A percentile compares a stretch with the other conserved stretches of the same genome.
Evolutionary conservation across 2,797 vertebrate species (phyloP).

Genomic region (Sebastes oblongus): DNA sequence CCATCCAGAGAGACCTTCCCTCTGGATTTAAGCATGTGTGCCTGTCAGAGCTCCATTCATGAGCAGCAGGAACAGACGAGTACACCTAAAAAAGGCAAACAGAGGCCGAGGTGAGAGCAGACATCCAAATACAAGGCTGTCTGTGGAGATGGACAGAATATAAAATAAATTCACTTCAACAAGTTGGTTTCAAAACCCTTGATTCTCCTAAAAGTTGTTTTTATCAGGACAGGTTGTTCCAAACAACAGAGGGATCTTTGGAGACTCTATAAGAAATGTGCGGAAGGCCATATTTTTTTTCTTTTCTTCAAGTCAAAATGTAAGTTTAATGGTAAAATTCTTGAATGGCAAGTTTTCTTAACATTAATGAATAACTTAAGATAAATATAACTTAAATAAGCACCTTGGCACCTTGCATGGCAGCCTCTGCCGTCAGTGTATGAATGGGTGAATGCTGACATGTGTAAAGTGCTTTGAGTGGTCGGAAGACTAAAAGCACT

Average conservation of each 20-base stretch:
- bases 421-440: too few species aligned
- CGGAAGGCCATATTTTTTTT: background rate
- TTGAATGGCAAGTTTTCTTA: too few species aligned
- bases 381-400: too few species aligned
- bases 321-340: background rate
- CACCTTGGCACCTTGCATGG: too few species aligned
- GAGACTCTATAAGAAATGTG: background rate
- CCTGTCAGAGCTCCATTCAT: conserved; percentile 20
- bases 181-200: background rate
- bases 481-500: too few species aligned
- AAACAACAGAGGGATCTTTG: background rate
- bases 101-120: background rate
- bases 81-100: background rate
- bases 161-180: background rate
- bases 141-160: background rate
- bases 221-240: background rate
- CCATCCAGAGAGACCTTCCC: conserved; percentile 39
- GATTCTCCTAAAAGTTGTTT: background rate
- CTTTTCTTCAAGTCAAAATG: background rate
- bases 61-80: conserved; percentile 22
- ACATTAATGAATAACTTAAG: too few species aligned
- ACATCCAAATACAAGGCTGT: background rate
- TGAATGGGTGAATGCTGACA: too few species aligned
- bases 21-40: conserved; percentile 17
- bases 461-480: too few species aligned